These are phyloP conservation scores for Nomada lathburiana DNA, from an alignment of 2,888 invertebrate species.

Conservation along the genomic window DNA sequence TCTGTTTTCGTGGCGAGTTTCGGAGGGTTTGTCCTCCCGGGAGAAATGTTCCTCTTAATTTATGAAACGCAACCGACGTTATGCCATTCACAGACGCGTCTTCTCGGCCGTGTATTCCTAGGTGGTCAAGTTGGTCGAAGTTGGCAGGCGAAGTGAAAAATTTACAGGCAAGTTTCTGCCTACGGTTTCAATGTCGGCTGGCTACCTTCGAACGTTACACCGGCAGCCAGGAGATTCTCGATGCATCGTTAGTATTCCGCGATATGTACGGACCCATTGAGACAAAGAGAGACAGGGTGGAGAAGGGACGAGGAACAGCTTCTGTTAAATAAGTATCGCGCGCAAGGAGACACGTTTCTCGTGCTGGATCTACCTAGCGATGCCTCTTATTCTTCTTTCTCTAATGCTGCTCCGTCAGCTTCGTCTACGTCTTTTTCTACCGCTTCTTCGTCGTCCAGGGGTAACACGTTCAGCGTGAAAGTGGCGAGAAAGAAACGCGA, in stretches of 20 bases:
- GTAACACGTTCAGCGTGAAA: constrained; percentile 47
- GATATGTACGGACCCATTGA: constrained; percentile 52
- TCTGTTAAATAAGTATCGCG: constrained; percentile 67
- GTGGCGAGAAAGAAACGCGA: constrained; percentile 58
- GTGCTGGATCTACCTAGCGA: constrained; percentile 62
- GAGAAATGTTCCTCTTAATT: constrained; percentile 71
- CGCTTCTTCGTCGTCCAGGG: constrained; percentile 13
- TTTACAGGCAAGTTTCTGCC: constrained; percentile 52
- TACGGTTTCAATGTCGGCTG: constrained; percentile 15
- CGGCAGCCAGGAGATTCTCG: constrained; percentile 55
- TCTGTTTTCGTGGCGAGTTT: constrained; percentile 62
- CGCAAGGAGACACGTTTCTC: constrained; percentile 70
- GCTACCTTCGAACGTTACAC: constrained; percentile 40
- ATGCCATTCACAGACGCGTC: constrained; percentile 62
- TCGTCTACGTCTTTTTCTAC: not conserved
- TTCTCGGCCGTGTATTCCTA: constrained; percentile 1
- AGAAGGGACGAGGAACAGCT: constrained; percentile 27
- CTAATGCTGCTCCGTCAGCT: not conserved
- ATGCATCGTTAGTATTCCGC: constrained; percentile 65
- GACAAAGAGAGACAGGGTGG: constrained; percentile 34
- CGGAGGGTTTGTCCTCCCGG: constrained; percentile 64
- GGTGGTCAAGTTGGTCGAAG: constrained; percentile 46
- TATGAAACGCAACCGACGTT: constrained; percentile 70
- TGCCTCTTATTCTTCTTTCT: not conserved
- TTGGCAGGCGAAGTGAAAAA: constrained; percentile 61